These are phyloP conservation scores for Phalera bucephala DNA, from an alignment of 2,888 invertebrate species.

Conservation along the genomic window DNA sequence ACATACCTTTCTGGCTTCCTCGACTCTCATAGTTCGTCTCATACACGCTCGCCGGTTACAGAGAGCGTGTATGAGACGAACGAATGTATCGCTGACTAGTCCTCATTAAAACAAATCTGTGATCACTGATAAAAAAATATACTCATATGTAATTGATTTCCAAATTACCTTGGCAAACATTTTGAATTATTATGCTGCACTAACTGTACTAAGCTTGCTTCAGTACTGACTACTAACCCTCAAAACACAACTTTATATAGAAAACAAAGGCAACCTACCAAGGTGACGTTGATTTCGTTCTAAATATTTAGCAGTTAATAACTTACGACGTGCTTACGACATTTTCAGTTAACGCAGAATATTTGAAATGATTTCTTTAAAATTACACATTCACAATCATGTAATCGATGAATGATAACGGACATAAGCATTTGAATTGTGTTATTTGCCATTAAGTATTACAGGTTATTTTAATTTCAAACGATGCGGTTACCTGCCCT, in stretches of 20 bases:
- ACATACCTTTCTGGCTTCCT: no score
- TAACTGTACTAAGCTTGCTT: slow-evolving; percentile 6
- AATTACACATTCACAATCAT: background rate
- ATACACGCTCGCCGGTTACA: no score
- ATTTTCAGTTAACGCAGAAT: background rate
- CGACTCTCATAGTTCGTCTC: no score
- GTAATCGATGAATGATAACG: background rate
- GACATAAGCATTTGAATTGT: background rate
- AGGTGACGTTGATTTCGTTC: slow-evolving; percentile 23
- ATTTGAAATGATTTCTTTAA: slow-evolving; percentile 4
- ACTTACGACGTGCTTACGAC: slow-evolving; percentile 1
- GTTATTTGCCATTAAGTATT: background rate
- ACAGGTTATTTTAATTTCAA: no score
- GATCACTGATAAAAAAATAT: no score
- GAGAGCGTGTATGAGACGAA: no score
- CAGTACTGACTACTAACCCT: slow-evolving; percentile 26
- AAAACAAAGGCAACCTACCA: slow-evolving; percentile 13
- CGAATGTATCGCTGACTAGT: no score
- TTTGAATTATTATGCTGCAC: slow-evolving; percentile 1
- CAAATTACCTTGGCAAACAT: slow-evolving; percentile 21
- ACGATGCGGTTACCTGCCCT: no score
- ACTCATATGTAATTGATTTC: no score
- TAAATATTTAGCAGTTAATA: slow-evolving; percentile 13
- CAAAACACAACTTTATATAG: slow-evolving; percentile 15
- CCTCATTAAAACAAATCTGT: no score